Evolutionary conservation across 2,888 invertebrate genomes (phyloP), one percentile per base, ranked within the genome.

Genomic region (Aspidiotus rigidus): DNA sequence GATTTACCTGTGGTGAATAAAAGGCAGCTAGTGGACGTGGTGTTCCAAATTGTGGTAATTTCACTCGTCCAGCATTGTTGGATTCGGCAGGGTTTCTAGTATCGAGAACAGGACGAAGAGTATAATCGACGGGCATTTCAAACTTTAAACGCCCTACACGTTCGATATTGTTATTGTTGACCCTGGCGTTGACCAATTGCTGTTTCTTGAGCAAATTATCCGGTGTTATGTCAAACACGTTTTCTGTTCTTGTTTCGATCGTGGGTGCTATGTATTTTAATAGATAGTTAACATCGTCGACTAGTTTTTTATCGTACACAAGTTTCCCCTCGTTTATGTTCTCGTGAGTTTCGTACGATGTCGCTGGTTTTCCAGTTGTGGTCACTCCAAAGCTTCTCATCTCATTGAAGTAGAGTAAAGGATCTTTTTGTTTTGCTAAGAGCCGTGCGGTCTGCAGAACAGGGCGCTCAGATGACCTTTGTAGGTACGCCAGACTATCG

Each of bases 241-340:
- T 59, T 59, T 57, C 59, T 3, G 42, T 56, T 15, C 59, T 40
- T 7, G 59, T 44, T 66, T 69, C 69, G 1, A 62, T 28, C 1
- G 69, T 71, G 2, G 71, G 71, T 44, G 66, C 62, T 9, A 71
- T 62, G 49, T 57, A 67, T 54, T 62, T 40, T n/a, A 71, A 54
- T n/a, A 71, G 53, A 53, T 71, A 69, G 40, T 71, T 71, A 13
- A 71, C 71, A 11, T 71, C 66, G 13, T 59, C 55, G 11, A 70
- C 16, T 40, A 71, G 62, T 57, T 62, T 62, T 39, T 67, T 67
- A 11, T 53, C 41, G 44, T 55, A 56, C 17, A 62, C 55, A 17
- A 69, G 40, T 15, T 40, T 16, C n/a, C 62, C 62, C 10, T 69
- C 69, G 41, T 62, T 62, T 7, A 54, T 42, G 16, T 61, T 39